phyloP scores from a whole-genome alignment of 2,113 vertebrate species.

The Mesitornis unicolor region DNA sequence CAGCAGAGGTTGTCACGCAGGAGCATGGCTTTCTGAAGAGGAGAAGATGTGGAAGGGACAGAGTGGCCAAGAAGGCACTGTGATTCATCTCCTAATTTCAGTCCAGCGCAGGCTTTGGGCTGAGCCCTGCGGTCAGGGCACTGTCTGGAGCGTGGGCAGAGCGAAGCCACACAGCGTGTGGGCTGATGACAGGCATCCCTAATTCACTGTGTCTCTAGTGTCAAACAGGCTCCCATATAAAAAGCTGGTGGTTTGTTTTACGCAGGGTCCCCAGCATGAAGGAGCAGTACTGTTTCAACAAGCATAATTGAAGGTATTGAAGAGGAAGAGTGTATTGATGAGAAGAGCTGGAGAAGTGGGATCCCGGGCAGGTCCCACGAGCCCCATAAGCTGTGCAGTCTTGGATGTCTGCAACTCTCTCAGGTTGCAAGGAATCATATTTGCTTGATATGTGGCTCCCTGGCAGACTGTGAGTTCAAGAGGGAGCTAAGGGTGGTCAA shows the following conservation, averaged over 20 bases:
- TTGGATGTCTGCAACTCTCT: neutral
- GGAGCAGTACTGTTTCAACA: neutral
- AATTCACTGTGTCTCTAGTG: neutral
- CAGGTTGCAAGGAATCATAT: neutral
- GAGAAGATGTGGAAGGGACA: neutral
- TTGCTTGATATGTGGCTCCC: neutral
- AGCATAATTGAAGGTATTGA: neutral
- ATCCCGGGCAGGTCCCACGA: neutral
- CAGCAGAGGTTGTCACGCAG: neutral
- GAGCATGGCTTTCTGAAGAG: neutral
- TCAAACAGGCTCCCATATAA: neutral
- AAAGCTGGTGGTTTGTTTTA: neutral
- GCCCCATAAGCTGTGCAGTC: neutral
- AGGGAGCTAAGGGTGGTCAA: neutral
- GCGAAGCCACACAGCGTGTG: neutral
- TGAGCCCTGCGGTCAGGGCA: rapidly evolving
- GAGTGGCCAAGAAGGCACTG: neutral
- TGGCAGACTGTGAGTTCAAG: neutral
- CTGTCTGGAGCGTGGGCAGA: neutral
- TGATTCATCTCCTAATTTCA: neutral
- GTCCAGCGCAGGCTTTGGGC: neutral
- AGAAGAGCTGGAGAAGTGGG: rapidly evolving
- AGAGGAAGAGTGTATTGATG: neutral
- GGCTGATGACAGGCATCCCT: neutral
- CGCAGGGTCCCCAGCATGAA: neutral